Base-by-base conservation (phyloP, 1,140 invertebrate genomes). In the Ceratitis capitata region DNA sequence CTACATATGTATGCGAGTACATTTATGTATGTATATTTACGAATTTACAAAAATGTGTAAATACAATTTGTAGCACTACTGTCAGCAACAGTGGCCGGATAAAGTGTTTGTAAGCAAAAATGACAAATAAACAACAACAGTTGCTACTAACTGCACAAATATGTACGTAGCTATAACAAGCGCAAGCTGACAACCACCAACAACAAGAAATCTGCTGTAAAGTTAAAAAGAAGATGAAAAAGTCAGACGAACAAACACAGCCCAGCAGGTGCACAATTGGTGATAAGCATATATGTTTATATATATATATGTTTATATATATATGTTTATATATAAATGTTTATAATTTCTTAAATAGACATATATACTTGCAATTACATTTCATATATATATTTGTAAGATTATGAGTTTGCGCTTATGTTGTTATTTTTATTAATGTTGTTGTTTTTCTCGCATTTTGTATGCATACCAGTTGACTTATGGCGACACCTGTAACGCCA, bases 41-140 rank as follows among this genome's bases (percentile, higher is more conserved):
- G n/a, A n/a, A n/a, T n/a, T n/a, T n/a, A n/a, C n/a, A n/a, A n/a
- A n/a, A n/a, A n/a, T n/a, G n/a, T n/a, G n/a, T n/a, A n/a, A n/a
- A n/a, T n/a, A n/a, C n/a, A n/a, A n/a, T n/a, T n/a, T n/a, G 14
- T 9, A 56, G 12, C 26, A 26, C 2, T 12, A 64, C 58, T 56
- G 32, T 29, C 64, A 16, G 56, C 23, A 74, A 74, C 64, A 74
- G 69, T 45, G 16, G 42, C 42, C 16, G 12, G 42, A 16, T 9
- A 23, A 78, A n/a, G n/a, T 35, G 69, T 32, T n/a, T 78, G 69
- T 78, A 78, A 78, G 45, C 35, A 78, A 29, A n/a, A 61, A 47
- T 78, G 69, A 45, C 32, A 78, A 78, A 78, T 78, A 78, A 78
- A 35, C n/a, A 45, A 26, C 69, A 78, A 42, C 39, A 42, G n/a